Conservation (phyloP, 2,113 vertebrate species). For the Cephalopterus ornatus region DNA sequence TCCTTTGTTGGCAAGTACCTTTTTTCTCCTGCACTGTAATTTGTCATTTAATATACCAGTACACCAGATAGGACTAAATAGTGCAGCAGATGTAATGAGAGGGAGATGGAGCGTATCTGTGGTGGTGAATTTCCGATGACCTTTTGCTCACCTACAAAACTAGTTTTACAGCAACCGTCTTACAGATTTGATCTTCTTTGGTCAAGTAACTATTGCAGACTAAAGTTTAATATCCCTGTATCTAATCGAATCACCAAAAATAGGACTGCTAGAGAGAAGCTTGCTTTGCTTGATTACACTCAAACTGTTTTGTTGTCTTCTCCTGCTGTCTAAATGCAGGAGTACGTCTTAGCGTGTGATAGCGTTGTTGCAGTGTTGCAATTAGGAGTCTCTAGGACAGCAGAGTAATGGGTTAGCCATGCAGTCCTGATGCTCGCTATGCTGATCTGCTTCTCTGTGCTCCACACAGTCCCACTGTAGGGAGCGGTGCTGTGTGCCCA, state of each 20-base stretch:
- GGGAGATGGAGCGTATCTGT: background rate
- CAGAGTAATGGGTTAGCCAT: background rate
- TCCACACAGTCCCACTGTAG: accelerated
- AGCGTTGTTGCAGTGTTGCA: background rate
- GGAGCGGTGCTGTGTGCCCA: background rate
- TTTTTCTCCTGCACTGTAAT: background rate
- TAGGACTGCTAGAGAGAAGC: background rate
- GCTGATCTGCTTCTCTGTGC: background rate
- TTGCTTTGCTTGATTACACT: background rate
- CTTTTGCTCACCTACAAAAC: background rate
- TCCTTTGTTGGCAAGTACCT: background rate
- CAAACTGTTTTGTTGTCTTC: background rate
- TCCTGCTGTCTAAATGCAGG: background rate
- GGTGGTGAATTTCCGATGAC: background rate
- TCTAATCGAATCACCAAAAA: background rate
- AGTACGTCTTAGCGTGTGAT: background rate
- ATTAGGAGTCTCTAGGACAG: background rate
- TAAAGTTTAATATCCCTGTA: background rate
- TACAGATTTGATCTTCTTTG: background rate
- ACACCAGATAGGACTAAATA: background rate
- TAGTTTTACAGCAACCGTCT: background rate
- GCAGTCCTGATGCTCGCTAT: background rate
- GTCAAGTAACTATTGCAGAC: background rate
- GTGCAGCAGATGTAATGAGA: background rate
- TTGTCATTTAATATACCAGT: background rate